Base-by-base conservation (phyloP, 2,888 invertebrate genomes). In the Agriopis marginaria region DNA sequence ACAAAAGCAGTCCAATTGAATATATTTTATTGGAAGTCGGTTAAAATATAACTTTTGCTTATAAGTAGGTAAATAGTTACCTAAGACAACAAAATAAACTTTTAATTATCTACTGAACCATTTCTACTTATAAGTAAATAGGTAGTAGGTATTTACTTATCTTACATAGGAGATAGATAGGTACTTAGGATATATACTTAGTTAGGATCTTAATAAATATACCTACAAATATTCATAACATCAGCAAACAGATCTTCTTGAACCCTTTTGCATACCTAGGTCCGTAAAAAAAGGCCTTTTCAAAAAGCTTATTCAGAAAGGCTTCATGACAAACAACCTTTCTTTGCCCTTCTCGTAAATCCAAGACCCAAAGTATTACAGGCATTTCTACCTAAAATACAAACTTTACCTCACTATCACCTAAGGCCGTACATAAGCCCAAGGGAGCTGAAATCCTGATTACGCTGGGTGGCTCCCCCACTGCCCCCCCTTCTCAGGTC, bases 341-440 rank as follows among this genome's bases (percentile, higher is more conserved):
- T 42, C 44, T 17, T 7, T 53, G 51, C 53, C 62, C 62, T 62
- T 53, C 51, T 50, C 40, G 12, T 39, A 50, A 53, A 62, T 53
- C 54, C 45, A 47, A 32, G 45, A 11, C 12, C 23, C 32, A n/a
- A 47, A 45, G 58, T 32, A 58, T 58, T 58, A 45, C 59, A 51
- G 50, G 54, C 64, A 62, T 50, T 23, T 66, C 56, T 68, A 68
- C 67, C 63, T 70, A 62, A 65, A 71, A 67, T 62, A 70, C 68
- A 63, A 77, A 79, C 77, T 79, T 76, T 71, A 77, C 80, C 78
- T 82, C 78, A 73, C 77, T 76, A 79, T 80, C 86, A 91, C 89
- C 90, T 90, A 89, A 89, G 87, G 87, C 84, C 82, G 82, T 55
- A 86, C 71, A 84, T 84, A 83, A 84, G 78, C 74, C 58, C 7